These are phyloP conservation scores for Lamproptera curius DNA, from an alignment of 2,888 invertebrate species.

Conservation along the genomic window DNA sequence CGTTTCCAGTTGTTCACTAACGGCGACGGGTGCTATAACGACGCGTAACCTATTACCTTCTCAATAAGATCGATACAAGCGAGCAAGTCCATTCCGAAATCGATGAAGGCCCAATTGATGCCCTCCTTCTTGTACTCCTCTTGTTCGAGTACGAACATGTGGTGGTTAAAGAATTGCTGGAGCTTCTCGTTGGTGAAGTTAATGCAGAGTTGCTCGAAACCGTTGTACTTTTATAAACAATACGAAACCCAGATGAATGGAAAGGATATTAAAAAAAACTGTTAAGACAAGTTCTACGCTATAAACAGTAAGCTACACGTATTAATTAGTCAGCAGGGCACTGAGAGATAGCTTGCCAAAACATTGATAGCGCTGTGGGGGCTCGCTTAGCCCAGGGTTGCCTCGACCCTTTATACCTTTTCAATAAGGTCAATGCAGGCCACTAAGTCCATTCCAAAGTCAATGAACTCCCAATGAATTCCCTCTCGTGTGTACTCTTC, in stretches of 20 bases:
- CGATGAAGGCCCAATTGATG: conserved; percentile 97
- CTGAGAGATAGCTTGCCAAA: conserved; percentile 33
- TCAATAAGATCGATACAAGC: conserved; percentile 97
- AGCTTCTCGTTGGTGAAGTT: conserved; percentile 99
- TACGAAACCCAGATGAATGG: conserved; percentile 50
- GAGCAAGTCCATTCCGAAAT: conserved; percentile 97
- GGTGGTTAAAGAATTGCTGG: conserved; percentile 99
- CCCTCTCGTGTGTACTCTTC: conserved; percentile 99
- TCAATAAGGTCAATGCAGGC: conserved; percentile 99
- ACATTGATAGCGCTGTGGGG: conserved; percentile 35
- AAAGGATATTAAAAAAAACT: conserved; percentile 38
- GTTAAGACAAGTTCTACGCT: conserved; percentile 39
- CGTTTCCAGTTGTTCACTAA: conserved; percentile 37
- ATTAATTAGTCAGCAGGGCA: conserved; percentile 46
- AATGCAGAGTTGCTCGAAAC: conserved; percentile 98
- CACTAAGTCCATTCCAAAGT: conserved; percentile 99
- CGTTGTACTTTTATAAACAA: conserved; percentile 86
- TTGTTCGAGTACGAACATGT: conserved; percentile 99
- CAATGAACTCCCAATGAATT: conserved; percentile 98
- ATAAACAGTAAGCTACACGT: conserved; percentile 26
- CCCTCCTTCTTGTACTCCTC: conserved; percentile 97
- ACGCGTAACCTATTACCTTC: conserved; percentile 83
- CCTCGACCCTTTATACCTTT: conserved; percentile 85
- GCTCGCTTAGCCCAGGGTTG: conserved; percentile 42
- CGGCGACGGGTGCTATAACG: conserved; percentile 29